Base-by-base conservation (phyloP, 2,888 invertebrate species). In the Lasioglossum villosulum region DNA sequence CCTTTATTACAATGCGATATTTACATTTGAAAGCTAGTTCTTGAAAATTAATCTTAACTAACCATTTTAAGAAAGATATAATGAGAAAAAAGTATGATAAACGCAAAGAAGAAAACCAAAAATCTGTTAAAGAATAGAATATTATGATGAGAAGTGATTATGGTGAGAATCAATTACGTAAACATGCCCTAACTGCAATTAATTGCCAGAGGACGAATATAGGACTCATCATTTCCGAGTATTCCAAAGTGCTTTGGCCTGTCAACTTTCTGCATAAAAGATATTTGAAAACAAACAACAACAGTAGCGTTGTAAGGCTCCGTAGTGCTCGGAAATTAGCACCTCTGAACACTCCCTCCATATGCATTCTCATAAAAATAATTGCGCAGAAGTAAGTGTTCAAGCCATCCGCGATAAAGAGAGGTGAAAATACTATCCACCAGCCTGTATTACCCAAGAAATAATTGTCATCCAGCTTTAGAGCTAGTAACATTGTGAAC, bases 311-410 rank as follows among this genome's bases (percentile, higher is more conserved):
- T 91, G 97, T 97, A 78, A 97, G 96, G 93, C 98, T 98, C 97
- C 98, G 98, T 84, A 97, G 97, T 48, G 98, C 97, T 91, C 98
- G 96, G 85, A 98, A 96, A 72, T 98, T 95, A n/a, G 98, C 98
- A 78, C 97, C 96, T 95, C 98, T 97, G 82, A 98, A 96, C 90
- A 97, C 96, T 90, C 96, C 97, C 92, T 98, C 98, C 93, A 98
- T 96, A 93, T 98, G 97, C 97, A 98, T 98, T 92, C 99, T 96
- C 92, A 99, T 98, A 93, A 98, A 98, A 82, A 99, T 98, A 92
- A 99, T 99, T 77, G 98, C 97, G 94, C 98, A 98, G 95, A 99
- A 99, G 95, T 99, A 99, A 45, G 98, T 97, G 95, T 98, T 98
- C 90, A 99, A 96, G 45, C 98, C 98, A 96, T 99, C 99, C 90